Evolutionary conservation across 2,113 vertebrate species (phyloP).

Genomic region (Chaenocephalus aceratus): DNA sequence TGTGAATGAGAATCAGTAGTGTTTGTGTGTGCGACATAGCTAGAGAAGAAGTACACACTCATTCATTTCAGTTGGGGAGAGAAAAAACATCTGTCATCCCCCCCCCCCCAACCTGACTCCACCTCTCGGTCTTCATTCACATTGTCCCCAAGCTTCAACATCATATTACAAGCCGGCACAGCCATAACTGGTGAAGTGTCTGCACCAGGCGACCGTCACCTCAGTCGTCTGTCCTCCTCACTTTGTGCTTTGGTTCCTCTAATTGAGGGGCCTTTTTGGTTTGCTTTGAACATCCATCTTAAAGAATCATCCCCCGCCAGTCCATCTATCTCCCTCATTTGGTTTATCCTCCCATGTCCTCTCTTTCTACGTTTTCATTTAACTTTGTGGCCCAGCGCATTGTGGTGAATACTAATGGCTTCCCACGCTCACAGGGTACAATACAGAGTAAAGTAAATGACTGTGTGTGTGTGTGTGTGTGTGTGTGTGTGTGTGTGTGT

Average conservation of each 20-base stretch:
- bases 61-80: conserved; percentile 40
- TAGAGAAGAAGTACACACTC: conserved; percentile 30
- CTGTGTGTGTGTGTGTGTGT: conserved; percentile 27
- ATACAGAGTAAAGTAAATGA: conserved; percentile 58
- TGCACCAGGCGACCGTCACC: conserved; percentile 7
- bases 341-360: conserved; percentile 49
- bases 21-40: conserved; percentile 55
- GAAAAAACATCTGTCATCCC: conserved; percentile 49
- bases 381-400: conserved; percentile 44
- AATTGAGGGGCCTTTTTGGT: conserved; percentile 29
- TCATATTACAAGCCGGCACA: neutral
- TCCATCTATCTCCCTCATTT: conserved; percentile 49
- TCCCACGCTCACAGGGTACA: conserved; percentile 74
- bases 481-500: conserved; percentile 28
- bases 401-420: conserved; percentile 81
- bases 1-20: conserved; percentile 44
- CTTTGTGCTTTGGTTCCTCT: conserved; percentile 8
- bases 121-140: conserved; percentile 24
- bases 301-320: conserved; percentile 13
- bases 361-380: conserved; percentile 60
- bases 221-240: conserved; percentile 9
- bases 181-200: conserved; percentile 41
- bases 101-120: conserved; percentile 6
- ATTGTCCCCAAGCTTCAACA: neutral
- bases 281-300: conserved; percentile 33